Conservation (phyloP, 2,113 vertebrate species). For the Scortum barcoo region DNA sequence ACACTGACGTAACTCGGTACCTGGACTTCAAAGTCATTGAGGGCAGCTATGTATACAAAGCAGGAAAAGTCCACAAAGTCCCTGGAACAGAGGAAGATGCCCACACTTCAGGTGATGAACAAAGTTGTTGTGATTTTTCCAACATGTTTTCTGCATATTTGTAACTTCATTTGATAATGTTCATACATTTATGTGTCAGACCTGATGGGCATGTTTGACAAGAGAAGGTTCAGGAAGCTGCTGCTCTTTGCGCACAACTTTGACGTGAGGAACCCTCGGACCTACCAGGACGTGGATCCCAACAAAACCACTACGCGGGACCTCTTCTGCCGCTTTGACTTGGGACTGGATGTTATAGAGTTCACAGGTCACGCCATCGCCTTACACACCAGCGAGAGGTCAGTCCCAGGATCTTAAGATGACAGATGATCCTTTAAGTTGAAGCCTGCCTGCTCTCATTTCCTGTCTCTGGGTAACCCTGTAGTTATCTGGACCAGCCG, state of each 20-base stretch:
- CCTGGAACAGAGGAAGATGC: conserved; percentile 93
- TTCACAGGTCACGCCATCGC: conserved; percentile 93
- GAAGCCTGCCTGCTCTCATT: neutral
- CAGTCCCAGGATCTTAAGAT: conserved; percentile 68
- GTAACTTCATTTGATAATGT: neutral
- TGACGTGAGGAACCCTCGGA: conserved; percentile 88
- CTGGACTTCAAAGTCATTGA: conserved; percentile 97
- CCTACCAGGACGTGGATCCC: conserved; percentile 91
- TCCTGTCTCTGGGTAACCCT: conserved; percentile 1
- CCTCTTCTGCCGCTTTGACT: conserved; percentile 92
- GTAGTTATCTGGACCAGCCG: conserved; percentile 84
- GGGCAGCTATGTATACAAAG: conserved; percentile 93
- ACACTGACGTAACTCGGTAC: conserved; percentile 96
- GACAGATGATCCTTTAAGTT: neutral
- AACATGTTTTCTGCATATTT: neutral
- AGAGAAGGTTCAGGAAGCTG: conserved; percentile 93
- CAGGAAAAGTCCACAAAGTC: conserved; percentile 95
- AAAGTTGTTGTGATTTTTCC: too few relatives aligned
- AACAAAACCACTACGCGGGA: conserved; percentile 89
- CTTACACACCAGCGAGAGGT: conserved; percentile 93
- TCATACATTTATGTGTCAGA: conserved; percentile 79
- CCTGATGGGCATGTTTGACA: conserved; percentile 96
- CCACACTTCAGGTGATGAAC: conserved; percentile 88
- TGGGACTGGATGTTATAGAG: conserved; percentile 93
- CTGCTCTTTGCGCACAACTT: conserved; percentile 91